A percentile compares a stretch with the other conserved stretches of the same genome.
Conservation (phyloP, 2,113 vertebrate genomes). For the Chamaetylas fuelleborni region DNA sequence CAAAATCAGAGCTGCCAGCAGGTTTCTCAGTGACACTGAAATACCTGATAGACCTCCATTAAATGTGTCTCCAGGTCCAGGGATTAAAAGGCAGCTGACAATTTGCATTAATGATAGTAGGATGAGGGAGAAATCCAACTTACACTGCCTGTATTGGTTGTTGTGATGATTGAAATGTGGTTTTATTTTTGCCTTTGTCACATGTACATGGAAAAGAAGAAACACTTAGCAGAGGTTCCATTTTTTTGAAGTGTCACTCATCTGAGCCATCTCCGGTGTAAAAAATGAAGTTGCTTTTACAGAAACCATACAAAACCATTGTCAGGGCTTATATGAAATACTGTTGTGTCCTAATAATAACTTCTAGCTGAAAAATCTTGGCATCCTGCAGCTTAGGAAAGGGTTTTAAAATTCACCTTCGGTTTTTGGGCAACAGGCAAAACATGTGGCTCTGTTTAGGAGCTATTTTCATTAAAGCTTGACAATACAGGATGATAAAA, state of each 20-base stretch:
- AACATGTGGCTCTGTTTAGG: slow-evolving; percentile 68
- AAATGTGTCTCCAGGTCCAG: neutral
- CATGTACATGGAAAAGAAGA: neutral
- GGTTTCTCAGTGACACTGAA: neutral
- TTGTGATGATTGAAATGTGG: neutral
- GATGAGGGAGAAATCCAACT: neutral
- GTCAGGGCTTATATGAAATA: slow-evolving; percentile 37
- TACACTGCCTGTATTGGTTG: neutral
- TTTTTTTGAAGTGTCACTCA: neutral
- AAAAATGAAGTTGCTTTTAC: slow-evolving; percentile 43
- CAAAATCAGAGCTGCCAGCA: neutral
- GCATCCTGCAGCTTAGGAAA: slow-evolving; percentile 44
- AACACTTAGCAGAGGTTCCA: neutral
- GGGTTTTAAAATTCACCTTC: slow-evolving; percentile 61
- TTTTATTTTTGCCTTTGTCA: neutral
- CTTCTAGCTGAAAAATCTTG: slow-evolving; percentile 50
- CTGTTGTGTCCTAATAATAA: slow-evolving; percentile 49
- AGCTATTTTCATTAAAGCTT: slow-evolving; percentile 62
- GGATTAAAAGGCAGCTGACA: neutral
- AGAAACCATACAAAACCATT: slow-evolving; percentile 29
- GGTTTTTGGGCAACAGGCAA: slow-evolving; percentile 55
- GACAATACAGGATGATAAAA: slow-evolving; percentile 67
- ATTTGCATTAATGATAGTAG: neutral
- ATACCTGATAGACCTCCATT: neutral
- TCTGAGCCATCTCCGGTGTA: neutral